Percentiles rank a stretch among this genome's conserved stretches.
Conservation (phyloP, 2,888 invertebrate species). For the Scaptomyza tumidula region DNA sequence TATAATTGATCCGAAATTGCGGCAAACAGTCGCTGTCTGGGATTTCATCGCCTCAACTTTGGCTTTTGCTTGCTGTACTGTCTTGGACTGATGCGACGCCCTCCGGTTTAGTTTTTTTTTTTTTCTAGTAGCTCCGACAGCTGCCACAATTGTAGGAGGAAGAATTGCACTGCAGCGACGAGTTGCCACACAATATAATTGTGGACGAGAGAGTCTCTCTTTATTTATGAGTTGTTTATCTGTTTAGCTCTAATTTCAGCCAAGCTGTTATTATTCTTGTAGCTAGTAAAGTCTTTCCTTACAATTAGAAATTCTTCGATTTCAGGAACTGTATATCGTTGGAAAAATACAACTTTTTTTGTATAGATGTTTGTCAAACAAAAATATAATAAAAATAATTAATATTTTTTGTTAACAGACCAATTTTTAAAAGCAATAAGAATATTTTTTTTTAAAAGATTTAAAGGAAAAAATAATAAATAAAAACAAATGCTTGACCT, state of each 20-base stretch:
- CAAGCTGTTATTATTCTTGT: neutral
- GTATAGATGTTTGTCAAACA: too few species aligned
- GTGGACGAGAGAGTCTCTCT: constrained; percentile 38
- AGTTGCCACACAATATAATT: constrained; percentile 65
- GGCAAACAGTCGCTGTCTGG: constrained; percentile 46
- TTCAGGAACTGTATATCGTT: too few species aligned
- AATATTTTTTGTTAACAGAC: too few species aligned
- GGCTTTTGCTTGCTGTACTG: constrained; percentile 46
- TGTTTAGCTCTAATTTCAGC: neutral
- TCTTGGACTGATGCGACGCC: constrained; percentile 23
- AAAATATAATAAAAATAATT: too few species aligned
- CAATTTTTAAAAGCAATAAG: too few species aligned
- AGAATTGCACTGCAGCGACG: constrained; percentile 41
- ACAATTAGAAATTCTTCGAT: neutral
- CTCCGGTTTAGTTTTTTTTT: constrained; percentile 11
- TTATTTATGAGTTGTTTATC: constrained; percentile 28
- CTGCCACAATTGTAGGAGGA: constrained; percentile 44
- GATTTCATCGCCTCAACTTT: constrained; percentile 63
- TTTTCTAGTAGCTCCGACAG: constrained; percentile 26
- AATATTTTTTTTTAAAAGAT: too few species aligned
- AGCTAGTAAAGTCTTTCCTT: neutral
- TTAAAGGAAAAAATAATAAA: too few species aligned
- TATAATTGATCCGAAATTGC: constrained; percentile 73
- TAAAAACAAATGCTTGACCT: neutral
- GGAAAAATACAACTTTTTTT: too few species aligned